Base-by-base conservation (phyloP, 2,797 vertebrate species). In the Gephyroberyx darwinii region DNA sequence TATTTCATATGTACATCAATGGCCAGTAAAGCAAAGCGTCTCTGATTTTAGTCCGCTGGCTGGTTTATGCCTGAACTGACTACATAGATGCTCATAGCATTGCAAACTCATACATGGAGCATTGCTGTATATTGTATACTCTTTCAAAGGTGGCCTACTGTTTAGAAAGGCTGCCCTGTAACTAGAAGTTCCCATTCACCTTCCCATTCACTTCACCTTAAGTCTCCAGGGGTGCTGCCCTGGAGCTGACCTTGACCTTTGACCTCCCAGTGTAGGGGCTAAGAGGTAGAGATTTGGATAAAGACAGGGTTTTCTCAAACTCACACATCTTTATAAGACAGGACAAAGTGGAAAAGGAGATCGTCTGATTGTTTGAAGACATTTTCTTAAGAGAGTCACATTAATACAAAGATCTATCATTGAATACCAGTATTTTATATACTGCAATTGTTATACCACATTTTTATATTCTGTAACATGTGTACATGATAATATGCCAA, bases 361-460 rank as follows among this genome's bases (percentile, higher is more conserved):
- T 91, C 84, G 17, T 90, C 83, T 86, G 90, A 90, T 90, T 92
- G 90, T 92, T 93, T 91, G 74, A 91, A 91, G 91, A 92, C 90
- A 91, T 93, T 93, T 93, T 92, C 88, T 92, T 92, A 92, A 92
- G 90, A 92, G 91, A 93, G 86, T 91, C 91, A 93, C 92, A 93
- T 91, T 89, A 91, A 93, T 93, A 93, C 92, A 93, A 93, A 93
- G 91, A 91, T 90, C 91, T 92, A 92, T 93, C 85, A 92, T 92
- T 89, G 90, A 92, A 88, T 92, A 92, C 85, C 91, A 92, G 91
- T 91, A 91, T 89, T 87, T 90, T 90, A 92, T 91, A 90, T 91
- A 91, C 91, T 90, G 90, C 83, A 91, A 88, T 86, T 89, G 81
- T 91, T 92, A 92, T 92, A 92, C 88, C 92, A 92, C 91, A 92